Evolutionary conservation across 2,797 vertebrate species (phyloP), one percentile per base, ranked within the genome.

Genomic region (Rhinophrynus dorsalis): DNA sequence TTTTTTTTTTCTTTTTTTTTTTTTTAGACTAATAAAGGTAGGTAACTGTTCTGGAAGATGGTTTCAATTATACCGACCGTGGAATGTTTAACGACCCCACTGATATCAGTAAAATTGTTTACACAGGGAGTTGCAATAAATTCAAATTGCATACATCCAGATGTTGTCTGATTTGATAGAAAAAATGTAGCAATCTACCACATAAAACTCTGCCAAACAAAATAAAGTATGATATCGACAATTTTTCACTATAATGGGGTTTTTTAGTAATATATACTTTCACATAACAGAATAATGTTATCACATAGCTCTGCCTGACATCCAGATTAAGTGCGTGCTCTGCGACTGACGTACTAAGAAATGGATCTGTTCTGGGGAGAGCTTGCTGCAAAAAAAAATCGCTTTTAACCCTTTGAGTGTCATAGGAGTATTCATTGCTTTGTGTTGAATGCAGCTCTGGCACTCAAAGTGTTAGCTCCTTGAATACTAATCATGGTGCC

Each of bases 21-120:
- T 66, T 79, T 65, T 74, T 60, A 23, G 56, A 78, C 78, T 23
- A n/a, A 40, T 79, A 83, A 83, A 82, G 83, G 67, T 82, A 87
- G 72, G 76, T 78, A 80, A 78, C 45, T 77, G 83, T 81, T 82
- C 80, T 63, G 51, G 74, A 79, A 81, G 81, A 81, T 87, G 85
- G 81, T 85, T 90, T 83, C 15, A 82, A 86, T 89, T 88, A 85
- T 82, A 76, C 79, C 76, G 77, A 75, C 67, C 60, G 71, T 75
- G 80, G 86, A 90, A 89, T 86, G 83, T 86, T 84, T 87, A 84
- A 86, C 80, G 82, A 78, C 78, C 79, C 81, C 80, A 86, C 65
- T 81, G 78, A 82, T 86, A 80, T 88, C 86, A 80, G 78, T 82
- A 78, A 78, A 75, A 75, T 82, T 87, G 83, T 85, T 90, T 89